These are phyloP conservation scores for Sinelater perroti DNA, from an alignment of 2,888 invertebrate species.

Conservation along the genomic window DNA sequence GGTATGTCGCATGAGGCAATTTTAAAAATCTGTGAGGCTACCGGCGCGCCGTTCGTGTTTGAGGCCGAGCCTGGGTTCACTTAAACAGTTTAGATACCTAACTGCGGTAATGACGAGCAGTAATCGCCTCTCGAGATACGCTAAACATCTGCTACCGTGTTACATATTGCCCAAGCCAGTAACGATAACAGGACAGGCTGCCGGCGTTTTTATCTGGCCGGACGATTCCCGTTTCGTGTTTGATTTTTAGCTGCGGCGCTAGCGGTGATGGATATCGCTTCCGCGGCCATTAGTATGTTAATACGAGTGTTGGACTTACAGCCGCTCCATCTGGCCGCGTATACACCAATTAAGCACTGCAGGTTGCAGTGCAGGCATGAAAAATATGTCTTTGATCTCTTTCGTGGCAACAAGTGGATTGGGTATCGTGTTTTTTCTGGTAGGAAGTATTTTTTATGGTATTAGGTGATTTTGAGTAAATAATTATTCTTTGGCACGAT, in stretches of 20 bases:
- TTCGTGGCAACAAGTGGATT: too few relatives aligned
- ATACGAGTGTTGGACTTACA: neutral
- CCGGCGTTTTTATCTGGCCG: constrained; percentile 14
- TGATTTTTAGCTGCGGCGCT: constrained; percentile 8
- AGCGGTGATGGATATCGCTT: constrained; percentile 7
- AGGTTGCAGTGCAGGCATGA: too few relatives aligned
- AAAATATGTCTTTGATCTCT: too few relatives aligned
- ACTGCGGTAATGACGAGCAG: constrained; percentile 1
- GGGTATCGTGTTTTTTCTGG: too few relatives aligned
- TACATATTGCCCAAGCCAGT: constrained; percentile 7
- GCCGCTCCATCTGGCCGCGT: neutral
- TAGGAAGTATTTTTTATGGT: too few relatives aligned
- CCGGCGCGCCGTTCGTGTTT: too few relatives aligned
- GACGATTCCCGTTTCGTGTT: neutral
- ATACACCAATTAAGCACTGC: too few relatives aligned
- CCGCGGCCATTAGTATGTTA: constrained; percentile 14
- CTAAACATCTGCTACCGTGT: constrained; percentile 19
- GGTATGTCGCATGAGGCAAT: too few relatives aligned
- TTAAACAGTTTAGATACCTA: constrained; percentile 1
- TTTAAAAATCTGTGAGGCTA: too few relatives aligned
- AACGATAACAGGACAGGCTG: constrained; percentile 16
- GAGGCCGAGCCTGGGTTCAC: too few relatives aligned
- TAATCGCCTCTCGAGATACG: constrained; percentile 13
- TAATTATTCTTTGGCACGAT: too few relatives aligned
- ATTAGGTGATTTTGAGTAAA: too few relatives aligned